phyloP scores from a whole-genome alignment of 2,797 vertebrate genomes.

The Myiotriccus ornatus region DNA sequence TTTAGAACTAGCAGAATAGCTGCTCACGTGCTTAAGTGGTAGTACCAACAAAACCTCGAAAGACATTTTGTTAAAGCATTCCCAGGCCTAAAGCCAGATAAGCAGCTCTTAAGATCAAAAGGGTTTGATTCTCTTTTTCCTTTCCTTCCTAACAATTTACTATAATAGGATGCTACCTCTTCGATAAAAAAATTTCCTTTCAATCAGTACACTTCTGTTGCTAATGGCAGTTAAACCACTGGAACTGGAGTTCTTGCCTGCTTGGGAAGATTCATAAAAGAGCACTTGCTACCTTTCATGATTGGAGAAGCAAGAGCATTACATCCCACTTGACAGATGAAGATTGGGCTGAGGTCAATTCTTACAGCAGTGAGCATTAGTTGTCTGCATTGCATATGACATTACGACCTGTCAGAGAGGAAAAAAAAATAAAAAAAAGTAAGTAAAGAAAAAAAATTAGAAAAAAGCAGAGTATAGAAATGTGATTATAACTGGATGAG shows the following conservation, averaged over 20 bases:
- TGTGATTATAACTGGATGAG: not conserved
- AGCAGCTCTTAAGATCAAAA: not conserved
- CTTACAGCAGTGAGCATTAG: not conserved
- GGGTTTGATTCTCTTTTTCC: not conserved
- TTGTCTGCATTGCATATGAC: not conserved
- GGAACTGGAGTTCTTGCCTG: not conserved
- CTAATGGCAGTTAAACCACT: not conserved
- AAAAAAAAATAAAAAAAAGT: not conserved
- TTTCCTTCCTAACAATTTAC: not conserved
- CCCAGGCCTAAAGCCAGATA: not conserved
- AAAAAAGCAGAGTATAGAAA: not conserved
- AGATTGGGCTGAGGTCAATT: not conserved
- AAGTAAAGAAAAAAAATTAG: not conserved
- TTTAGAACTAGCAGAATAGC: not conserved
- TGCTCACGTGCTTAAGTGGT: not conserved
- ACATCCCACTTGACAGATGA: not conserved
- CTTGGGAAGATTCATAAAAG: not conserved
- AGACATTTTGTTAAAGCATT: not conserved
- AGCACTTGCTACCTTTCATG: not conserved
- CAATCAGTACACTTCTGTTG: not conserved
- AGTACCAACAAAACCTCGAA: not conserved
- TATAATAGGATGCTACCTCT: not conserved
- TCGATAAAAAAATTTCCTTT: not conserved
- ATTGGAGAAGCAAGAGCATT: not conserved
- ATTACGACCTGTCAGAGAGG: not conserved